These are phyloP conservation scores for Coecobrya sp. DNA, from an alignment of 2,888 invertebrate genomes.

Conservation along the genomic window DNA sequence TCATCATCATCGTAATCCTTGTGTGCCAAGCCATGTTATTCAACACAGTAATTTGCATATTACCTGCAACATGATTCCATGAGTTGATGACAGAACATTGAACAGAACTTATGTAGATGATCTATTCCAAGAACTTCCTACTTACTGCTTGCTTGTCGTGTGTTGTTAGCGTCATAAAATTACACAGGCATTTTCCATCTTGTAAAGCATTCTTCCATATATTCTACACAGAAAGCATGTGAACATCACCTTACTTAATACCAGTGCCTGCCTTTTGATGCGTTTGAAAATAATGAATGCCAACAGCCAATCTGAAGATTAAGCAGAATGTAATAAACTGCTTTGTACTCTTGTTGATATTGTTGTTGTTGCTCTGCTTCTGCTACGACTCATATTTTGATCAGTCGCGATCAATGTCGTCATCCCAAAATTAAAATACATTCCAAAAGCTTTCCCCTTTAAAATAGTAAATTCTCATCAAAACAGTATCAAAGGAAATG, in stretches of 20 bases:
- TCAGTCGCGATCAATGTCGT: not conserved
- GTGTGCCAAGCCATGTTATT: not conserved
- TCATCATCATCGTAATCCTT: not conserved
- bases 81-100: slow-evolving; percentile 18
- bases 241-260: not conserved
- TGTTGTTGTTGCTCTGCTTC: not conserved
- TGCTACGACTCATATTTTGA: not conserved
- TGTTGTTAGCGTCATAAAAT: not conserved
- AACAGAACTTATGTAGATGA: slow-evolving; percentile 12
- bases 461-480: not conserved
- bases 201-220: not conserved
- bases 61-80: not conserved
- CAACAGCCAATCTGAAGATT: not conserved
- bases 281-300: not conserved
- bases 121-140: not conserved
- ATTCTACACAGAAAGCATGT: not conserved
- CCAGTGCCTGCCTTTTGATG: not conserved
- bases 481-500: not conserved
- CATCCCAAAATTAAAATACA: not conserved
- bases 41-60: slow-evolving; percentile 23
- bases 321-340: not conserved
- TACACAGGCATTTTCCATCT: not conserved
- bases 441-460: not conserved
- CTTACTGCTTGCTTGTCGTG: not conserved
- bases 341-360: not conserved